A percentile compares a stretch with the other conserved stretches of the same genome.
These are phyloP conservation scores for Salvelinus fontinalis DNA, from an alignment of 2,113 vertebrate species.

Conservation along the genomic window DNA sequence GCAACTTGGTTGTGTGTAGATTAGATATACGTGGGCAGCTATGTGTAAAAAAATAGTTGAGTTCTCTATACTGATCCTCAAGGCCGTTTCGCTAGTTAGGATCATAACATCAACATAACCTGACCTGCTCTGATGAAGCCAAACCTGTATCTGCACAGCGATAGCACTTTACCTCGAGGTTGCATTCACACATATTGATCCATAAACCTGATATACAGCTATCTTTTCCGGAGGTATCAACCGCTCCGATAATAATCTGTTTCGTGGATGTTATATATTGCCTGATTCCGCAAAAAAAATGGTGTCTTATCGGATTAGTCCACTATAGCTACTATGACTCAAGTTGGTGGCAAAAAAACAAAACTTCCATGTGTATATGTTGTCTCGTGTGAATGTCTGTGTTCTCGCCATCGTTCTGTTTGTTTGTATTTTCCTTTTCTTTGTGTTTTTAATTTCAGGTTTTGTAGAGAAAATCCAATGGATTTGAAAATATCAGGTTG, in stretches of 20 bases:
- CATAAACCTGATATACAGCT: conserved; percentile 30
- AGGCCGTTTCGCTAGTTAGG: neutral
- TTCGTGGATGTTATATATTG: neutral
- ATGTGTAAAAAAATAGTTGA: neutral
- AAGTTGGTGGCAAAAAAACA: neutral
- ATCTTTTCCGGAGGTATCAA: conserved; percentile 30
- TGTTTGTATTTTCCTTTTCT: conserved; percentile 28
- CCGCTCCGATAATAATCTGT: neutral
- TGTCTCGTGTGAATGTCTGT: conserved; percentile 34
- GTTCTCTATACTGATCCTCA: neutral
- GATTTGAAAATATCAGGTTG: neutral
- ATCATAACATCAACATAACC: neutral
- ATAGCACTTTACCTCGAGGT: conserved; percentile 33
- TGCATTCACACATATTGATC: conserved; percentile 39
- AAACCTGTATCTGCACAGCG: conserved; percentile 27
- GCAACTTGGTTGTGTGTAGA: conserved; percentile 39
- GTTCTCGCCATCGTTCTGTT: conserved; percentile 49
- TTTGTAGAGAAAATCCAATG: neutral
- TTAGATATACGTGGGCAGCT: conserved; percentile 34
- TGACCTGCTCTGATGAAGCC: neutral
- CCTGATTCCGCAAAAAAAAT: conserved; percentile 28
- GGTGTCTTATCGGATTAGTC: neutral
- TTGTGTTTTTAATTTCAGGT: neutral
- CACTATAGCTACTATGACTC: neutral
- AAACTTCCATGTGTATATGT: conserved; percentile 26